Evolutionary conservation across 2,113 vertebrate genomes (phyloP).

Genomic region (Rattus rattus): DNA sequence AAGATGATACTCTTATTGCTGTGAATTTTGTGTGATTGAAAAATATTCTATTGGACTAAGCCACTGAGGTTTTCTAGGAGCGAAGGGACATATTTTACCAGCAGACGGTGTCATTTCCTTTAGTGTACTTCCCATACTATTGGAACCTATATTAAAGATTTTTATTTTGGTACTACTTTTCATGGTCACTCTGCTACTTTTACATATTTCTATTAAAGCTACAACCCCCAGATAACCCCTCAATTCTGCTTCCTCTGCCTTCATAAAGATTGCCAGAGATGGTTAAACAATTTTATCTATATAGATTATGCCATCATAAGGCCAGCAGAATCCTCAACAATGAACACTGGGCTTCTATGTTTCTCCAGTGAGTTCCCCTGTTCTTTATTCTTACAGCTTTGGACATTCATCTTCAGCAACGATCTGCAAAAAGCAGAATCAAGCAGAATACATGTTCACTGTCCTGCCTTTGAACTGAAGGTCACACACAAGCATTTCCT

Average conservation of each 20-base stretch:
- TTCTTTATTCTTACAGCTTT: not conserved
- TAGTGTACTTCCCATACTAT: not conserved
- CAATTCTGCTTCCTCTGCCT: not conserved
- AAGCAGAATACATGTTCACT: not conserved
- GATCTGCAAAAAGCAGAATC: not conserved
- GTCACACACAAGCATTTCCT: no score
- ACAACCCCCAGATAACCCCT: not conserved
- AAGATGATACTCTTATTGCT: not conserved
- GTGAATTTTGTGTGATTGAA: constrained; percentile 16
- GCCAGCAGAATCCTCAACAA: not conserved
- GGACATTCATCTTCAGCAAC: not conserved
- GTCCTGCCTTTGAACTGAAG: not conserved
- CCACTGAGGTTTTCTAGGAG: not conserved
- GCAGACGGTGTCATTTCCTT: not conserved
- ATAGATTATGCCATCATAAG: not conserved
- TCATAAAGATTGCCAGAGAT: not conserved
- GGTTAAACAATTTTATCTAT: not conserved
- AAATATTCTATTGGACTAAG: not conserved
- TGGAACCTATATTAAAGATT: not conserved
- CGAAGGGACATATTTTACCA: not conserved
- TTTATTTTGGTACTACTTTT: not conserved
- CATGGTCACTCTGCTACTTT: not conserved
- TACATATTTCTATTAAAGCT: not conserved
- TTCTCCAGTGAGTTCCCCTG: not conserved
- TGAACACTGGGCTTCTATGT: accelerated